These are phyloP conservation scores for Plectropomus leopardus DNA, from an alignment of 2,113 vertebrate species.

Conservation along the genomic window DNA sequence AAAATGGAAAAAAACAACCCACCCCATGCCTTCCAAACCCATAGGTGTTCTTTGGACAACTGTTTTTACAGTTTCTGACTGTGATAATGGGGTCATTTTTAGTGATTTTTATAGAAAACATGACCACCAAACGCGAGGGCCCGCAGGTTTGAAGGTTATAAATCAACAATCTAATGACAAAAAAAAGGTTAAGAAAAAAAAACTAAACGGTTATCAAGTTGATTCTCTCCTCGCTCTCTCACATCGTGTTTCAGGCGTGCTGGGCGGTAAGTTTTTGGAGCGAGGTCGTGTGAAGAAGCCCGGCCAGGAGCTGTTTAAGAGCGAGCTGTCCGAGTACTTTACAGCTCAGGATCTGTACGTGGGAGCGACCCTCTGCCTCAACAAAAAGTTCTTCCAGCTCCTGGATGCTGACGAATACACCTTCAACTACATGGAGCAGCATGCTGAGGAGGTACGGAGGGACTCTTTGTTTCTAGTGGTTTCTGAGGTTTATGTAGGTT, in stretches of 20 bases:
- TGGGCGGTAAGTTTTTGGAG: conserved; percentile 90
- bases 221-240: background rate
- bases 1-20: no score
- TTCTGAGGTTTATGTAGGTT: background rate
- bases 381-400: conserved; percentile 87
- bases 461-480: background rate
- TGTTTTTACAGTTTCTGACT: no score
- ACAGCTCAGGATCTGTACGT: conserved; percentile 89
- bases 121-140: no score
- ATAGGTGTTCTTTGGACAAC: no score
- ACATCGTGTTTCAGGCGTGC: conserved; percentile 82
- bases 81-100: no score
- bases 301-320: conserved; percentile 91
- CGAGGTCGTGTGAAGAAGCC: conserved; percentile 90
- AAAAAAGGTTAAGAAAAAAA: no score
- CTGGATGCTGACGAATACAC: conserved; percentile 92
- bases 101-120: no score
- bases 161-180: no score
- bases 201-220: background rate
- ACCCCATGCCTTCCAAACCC: no score
- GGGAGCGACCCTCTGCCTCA: conserved; percentile 88
- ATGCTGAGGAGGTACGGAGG: conserved; percentile 88
- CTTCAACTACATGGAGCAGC: conserved; percentile 91
- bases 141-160: no score
- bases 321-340: conserved; percentile 88